Base-by-base conservation (phyloP, 2,888 invertebrate genomes). In the Congeria kusceri region DNA sequence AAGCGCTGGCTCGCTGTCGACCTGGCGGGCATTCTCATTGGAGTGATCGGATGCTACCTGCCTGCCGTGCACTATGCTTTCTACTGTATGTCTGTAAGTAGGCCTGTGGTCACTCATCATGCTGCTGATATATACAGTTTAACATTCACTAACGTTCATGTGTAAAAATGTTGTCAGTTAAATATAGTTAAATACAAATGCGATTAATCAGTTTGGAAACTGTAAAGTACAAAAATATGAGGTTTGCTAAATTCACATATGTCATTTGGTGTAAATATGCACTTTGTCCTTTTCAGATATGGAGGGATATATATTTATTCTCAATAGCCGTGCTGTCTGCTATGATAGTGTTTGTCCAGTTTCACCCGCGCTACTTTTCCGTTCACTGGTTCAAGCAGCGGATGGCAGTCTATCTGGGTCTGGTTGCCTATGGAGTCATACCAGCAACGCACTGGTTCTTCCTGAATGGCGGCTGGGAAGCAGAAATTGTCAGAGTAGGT, bases 21-120 rank as follows among this genome's bases (percentile, higher is more conserved):
- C 93, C 95, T 99, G 73, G 96, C 98, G 90, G 99, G 99, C 23
- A 98, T 99, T 81, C 97, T 98, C 18, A 94, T 98, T 65, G 98
- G 98, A 46, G 94, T 99, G 84, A 95, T 98, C 65, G 98, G 98
- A 70, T 98, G 98, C 92, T 99, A 98, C 94, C 96, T 98, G 83
- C 98, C 98, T 29, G 98, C 98, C 69, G 97, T 99, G 84, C 98
- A 99, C 94, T 98, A 98, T 93, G 98, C 98, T 15, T 99, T 98
- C 94, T 98, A 98, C 96, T 99, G 98, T 94, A 96, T 97, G 93
- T 95, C 96, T 94, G 98, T 97, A 95, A 95, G 95, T 95, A 61
- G 9, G 53, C 20, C 23, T 53, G 39, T 39, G n/a, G n/a, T n/a
- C n/a, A n/a, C n/a, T n/a, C n/a, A n/a, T n/a, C n/a, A n/a, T n/a